Evolutionary conservation across 2,888 invertebrate species (phyloP).

Genomic region (Drosophila antonietae): DNA sequence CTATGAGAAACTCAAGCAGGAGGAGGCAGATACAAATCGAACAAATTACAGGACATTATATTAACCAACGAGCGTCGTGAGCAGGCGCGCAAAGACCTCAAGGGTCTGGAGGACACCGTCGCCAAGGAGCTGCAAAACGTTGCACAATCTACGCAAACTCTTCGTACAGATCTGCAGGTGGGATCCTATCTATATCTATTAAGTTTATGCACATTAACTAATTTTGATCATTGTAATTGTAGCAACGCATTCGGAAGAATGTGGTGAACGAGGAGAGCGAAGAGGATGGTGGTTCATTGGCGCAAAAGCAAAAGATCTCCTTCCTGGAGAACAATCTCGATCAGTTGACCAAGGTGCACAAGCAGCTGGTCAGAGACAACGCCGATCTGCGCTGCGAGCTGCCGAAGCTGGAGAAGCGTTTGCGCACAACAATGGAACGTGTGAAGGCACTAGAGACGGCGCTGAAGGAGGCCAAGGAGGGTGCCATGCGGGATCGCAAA

Average conservation of each 20-base stretch:
- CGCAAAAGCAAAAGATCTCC: constrained; percentile 99
- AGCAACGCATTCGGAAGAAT: constrained; percentile 94
- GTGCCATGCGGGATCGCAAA: constrained; percentile 99
- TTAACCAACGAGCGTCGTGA: constrained; percentile 97
- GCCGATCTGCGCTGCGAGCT: constrained; percentile 99
- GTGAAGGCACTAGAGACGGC: constrained; percentile 99
- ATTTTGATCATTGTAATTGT: constrained; percentile 80
- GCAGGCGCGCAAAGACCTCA: constrained; percentile 98
- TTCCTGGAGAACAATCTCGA: constrained; percentile 99
- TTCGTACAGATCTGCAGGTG: constrained; percentile 97
- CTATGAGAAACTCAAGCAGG: constrained; percentile 97
- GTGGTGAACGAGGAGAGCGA: constrained; percentile 94
- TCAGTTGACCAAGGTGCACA: constrained; percentile 98
- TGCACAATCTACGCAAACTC: constrained; percentile 98
- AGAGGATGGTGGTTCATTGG: constrained; percentile 96
- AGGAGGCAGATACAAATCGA: constrained; percentile 97
- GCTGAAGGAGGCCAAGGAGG: constrained; percentile 98
- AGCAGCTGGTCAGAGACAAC: constrained; percentile 99
- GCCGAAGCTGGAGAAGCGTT: constrained; percentile 98
- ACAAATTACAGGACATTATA: constrained; percentile 96
- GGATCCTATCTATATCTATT: constrained; percentile 76
- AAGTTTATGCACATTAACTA: not conserved
- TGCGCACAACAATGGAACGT: constrained; percentile 98
- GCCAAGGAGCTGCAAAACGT: constrained; percentile 98
- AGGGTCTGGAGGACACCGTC: constrained; percentile 97